These are phyloP conservation scores for Caenorhabditis drosophilae DNA, from an alignment of 2,888 invertebrate genomes.

Conservation along the genomic window DNA sequence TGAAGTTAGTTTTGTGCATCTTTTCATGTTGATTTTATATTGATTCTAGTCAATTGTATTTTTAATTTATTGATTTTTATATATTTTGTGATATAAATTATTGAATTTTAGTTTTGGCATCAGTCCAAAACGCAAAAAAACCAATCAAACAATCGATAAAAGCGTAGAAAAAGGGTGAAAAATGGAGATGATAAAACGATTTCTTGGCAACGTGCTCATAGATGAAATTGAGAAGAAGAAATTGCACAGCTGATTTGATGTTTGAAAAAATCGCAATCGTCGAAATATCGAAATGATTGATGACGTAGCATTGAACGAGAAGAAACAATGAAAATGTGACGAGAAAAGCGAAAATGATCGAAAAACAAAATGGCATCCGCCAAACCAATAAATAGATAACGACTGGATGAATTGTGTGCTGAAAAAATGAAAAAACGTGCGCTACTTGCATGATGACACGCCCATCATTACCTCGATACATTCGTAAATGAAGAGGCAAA, in stretches of 20 bases:
- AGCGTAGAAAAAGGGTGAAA: constrained; percentile 7
- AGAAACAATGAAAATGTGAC: constrained; percentile 15
- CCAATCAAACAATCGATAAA: constrained; percentile 5
- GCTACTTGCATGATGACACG: too few species aligned
- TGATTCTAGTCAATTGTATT: constrained; percentile 24
- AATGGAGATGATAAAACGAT: constrained; percentile 10
- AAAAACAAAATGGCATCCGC: constrained; percentile 23
- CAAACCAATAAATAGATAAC: constrained; percentile 21
- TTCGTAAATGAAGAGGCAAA: constrained; percentile 10
- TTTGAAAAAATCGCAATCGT: constrained; percentile 14
- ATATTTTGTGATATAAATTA: not conserved
- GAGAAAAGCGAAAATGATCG: constrained; percentile 16
- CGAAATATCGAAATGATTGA: constrained; percentile 19
- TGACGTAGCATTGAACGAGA: constrained; percentile 17
- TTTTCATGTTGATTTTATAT: not conserved
- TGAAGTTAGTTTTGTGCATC: constrained; percentile 6
- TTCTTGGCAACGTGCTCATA: constrained; percentile 20
- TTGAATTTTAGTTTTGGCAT: constrained; percentile 2
- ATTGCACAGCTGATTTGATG: constrained; percentile 15
- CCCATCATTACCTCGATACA: constrained; percentile 12
- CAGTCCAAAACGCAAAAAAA: constrained; percentile 17
- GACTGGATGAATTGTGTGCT: constrained; percentile 34
- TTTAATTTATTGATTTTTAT: constrained; percentile 13
- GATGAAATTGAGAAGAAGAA: constrained; percentile 21
- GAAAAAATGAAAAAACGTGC: constrained; percentile 5